phyloP scores from a whole-genome alignment of 2,888 invertebrate species.

The Trilocha varians region DNA sequence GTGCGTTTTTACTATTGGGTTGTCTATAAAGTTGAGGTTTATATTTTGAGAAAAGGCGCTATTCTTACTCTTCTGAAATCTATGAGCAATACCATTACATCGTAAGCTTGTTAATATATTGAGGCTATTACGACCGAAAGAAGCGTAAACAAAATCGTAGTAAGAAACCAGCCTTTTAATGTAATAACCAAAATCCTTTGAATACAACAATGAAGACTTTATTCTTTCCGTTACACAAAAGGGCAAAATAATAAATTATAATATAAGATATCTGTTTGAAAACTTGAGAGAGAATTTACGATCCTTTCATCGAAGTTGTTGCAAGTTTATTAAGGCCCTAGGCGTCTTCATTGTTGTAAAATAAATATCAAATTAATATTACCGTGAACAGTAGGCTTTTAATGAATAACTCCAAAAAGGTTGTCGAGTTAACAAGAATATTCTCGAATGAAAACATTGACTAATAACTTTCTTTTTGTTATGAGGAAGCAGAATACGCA shows the following conservation, averaged over 20 bases:
- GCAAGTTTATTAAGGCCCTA: constrained; percentile 21
- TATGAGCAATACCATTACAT: too few species aligned
- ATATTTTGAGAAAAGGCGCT: too few species aligned
- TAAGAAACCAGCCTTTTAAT: too few species aligned
- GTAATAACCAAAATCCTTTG: too few species aligned
- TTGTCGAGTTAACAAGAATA: not conserved
- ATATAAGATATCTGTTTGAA: constrained; percentile 13
- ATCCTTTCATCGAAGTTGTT: constrained; percentile 24
- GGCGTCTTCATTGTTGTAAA: constrained; percentile 2
- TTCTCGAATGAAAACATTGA: not conserved
- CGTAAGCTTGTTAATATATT: too few species aligned
- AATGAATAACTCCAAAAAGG: not conserved
- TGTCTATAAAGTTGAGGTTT: too few species aligned
- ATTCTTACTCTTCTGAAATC: too few species aligned
- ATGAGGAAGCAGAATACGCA: constrained; percentile 12
- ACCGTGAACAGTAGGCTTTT: not conserved
- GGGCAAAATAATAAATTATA: constrained; percentile 18
- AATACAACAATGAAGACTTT: too few species aligned
- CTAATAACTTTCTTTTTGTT: not conserved
- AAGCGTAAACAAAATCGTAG: too few species aligned
- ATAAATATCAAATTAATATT: not conserved
- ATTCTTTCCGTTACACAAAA: constrained; percentile 9
- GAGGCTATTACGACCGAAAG: too few species aligned
- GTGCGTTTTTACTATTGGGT: too few species aligned
- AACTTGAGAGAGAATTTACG: constrained; percentile 17